Conservation (phyloP, 2,797 vertebrate species). For the Sebastes minor region DNA sequence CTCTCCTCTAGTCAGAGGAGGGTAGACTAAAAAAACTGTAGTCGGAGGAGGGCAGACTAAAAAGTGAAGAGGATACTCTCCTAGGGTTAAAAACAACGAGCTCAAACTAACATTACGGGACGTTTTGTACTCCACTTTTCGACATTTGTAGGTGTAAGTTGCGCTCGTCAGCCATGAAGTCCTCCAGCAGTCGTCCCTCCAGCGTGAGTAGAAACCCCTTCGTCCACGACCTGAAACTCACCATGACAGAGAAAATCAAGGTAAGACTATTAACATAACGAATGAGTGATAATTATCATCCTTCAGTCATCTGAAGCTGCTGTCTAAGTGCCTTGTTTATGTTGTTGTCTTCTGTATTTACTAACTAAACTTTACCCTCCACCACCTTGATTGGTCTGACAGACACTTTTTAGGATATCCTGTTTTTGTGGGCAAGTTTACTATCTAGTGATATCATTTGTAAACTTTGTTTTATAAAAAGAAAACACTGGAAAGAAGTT, state of each 20-base stretch:
- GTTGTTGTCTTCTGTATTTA: background rate
- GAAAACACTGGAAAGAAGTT: background rate
- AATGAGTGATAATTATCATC: fast-evolving
- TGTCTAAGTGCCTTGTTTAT: fast-evolving
- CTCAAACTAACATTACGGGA: background rate
- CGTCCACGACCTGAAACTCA: constrained; percentile 87
- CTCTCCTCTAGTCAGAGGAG: background rate
- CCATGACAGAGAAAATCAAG: constrained; percentile 87
- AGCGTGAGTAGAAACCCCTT: constrained; percentile 85
- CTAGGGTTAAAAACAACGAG: fast-evolving
- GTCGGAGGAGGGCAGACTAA: background rate
- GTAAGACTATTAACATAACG: constrained; percentile 65
- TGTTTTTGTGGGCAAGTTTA: background rate
- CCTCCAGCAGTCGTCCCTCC: constrained; percentile 65
- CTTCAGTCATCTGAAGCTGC: no score
- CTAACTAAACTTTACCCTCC: background rate
- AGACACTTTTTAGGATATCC: background rate
- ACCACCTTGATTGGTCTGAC: background rate
- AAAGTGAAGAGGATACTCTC: background rate
- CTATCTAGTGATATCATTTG: background rate
- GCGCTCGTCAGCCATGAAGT: constrained; percentile 75
- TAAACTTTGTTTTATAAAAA: background rate
- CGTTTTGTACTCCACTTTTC: background rate
- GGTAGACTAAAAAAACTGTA: background rate
- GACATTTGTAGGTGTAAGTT: background rate